These are phyloP conservation scores for Pocillopora verrucosa DNA, from an alignment of 64 coral and sea anemone genomes.

Conservation along the genomic window DNA sequence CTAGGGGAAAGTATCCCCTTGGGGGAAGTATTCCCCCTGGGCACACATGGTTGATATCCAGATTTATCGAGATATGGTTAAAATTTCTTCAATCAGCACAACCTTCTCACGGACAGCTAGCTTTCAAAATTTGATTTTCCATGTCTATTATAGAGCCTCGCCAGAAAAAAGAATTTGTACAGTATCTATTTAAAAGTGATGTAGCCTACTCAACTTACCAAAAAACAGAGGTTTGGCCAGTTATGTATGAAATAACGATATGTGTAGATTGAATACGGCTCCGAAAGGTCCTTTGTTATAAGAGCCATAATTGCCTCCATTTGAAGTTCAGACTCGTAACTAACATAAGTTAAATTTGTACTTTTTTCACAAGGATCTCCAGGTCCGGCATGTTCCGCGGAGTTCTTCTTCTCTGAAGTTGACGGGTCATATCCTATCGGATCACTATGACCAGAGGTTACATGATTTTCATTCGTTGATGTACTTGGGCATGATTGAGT, in stretches of 20 bases:
- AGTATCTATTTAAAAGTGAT: too few species aligned
- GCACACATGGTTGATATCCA: too few species aligned
- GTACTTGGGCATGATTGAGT: slow-evolving; percentile 10
- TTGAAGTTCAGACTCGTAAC: slow-evolving; percentile 88
- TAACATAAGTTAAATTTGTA: slow-evolving; percentile 69
- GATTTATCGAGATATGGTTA: too few species aligned
- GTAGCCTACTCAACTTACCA: slow-evolving; percentile 64
- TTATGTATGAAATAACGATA: slow-evolving; percentile 99
- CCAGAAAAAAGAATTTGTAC: too few species aligned
- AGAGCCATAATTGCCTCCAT: slow-evolving; percentile 95
- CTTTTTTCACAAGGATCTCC: slow-evolving; percentile 19
- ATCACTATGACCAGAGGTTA: slow-evolving; percentile 25
- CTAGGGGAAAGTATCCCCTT: too few species aligned
- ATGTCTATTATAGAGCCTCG: too few species aligned
- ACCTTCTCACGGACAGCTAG: too few species aligned
- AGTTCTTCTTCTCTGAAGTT: neutral
- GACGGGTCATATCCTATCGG: slow-evolving; percentile 8
- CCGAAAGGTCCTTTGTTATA: slow-evolving; percentile 98
- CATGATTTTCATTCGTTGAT: neutral
- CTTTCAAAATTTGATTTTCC: too few species aligned
- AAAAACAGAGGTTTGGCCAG: slow-evolving; percentile 95
- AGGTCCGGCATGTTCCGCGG: slow-evolving; percentile 22
- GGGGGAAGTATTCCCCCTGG: too few species aligned
- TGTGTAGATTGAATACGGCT: slow-evolving; percentile 97
- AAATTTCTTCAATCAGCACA: too few species aligned